Conservation (phyloP, 2,797 vertebrate genomes). For the Sebastes flavidus region DNA sequence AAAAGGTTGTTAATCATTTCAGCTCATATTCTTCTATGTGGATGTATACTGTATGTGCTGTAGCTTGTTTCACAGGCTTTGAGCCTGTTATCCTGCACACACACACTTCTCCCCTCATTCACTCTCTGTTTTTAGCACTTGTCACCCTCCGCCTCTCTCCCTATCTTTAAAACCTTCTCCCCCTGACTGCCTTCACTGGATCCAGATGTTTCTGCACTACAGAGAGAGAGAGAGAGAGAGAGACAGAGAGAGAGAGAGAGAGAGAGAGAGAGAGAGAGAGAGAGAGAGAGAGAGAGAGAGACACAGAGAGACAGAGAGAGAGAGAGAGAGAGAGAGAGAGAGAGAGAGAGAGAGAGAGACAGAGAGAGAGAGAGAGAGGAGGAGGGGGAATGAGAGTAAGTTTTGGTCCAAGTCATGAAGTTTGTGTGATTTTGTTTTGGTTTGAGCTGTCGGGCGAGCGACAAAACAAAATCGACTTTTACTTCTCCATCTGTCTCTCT, state of each 20-base stretch:
- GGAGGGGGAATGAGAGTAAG: neutral
- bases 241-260: conserved; percentile 9
- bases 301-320: neutral
- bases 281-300: conserved; percentile 1
- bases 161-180: conserved; percentile 51
- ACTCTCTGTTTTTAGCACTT: conserved; percentile 49
- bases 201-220: conserved; percentile 73
- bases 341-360: conserved; percentile 13
- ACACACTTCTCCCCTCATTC: conserved; percentile 14
- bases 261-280: neutral
- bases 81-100: neutral
- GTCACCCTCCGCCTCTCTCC: conserved; percentile 56
- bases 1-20: neutral
- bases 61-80: neutral
- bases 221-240: neutral
- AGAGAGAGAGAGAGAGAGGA: neutral
- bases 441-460: conserved; percentile 63
- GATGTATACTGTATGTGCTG: neutral
- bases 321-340: neutral
- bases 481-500: conserved; percentile 37
- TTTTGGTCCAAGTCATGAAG: conserved; percentile 44
- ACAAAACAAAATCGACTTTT: conserved; percentile 60
- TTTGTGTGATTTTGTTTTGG: conserved; percentile 70
- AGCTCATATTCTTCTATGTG: neutral
- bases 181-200: conserved; percentile 64